Conservation (phyloP, 2,888 invertebrate genomes). For the Plagodis dolabraria region DNA sequence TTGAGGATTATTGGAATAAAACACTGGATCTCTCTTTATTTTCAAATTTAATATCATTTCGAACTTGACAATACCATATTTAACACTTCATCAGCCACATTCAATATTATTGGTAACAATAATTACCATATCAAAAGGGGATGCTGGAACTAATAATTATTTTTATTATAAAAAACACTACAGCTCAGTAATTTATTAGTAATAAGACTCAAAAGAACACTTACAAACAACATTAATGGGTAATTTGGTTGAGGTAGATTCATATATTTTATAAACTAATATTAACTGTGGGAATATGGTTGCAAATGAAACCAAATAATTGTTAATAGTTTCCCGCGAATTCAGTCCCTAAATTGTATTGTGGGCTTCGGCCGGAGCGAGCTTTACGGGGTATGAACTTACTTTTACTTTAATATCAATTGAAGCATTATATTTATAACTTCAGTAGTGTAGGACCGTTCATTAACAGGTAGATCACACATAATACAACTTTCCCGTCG, state of each 20-base stretch:
- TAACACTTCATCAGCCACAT: conserved; percentile 68
- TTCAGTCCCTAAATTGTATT: not conserved
- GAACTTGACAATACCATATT: conserved; percentile 68
- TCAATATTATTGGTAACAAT: conserved; percentile 81
- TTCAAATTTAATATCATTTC: conserved; percentile 74
- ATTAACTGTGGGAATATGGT: conserved; percentile 50
- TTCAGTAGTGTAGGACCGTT: no score
- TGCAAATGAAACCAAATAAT: not conserved
- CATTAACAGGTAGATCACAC: no score
- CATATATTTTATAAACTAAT: conserved; percentile 63
- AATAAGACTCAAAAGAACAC: conserved; percentile 82
- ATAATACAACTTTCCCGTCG: no score
- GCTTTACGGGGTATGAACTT: no score
- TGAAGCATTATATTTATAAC: no score
- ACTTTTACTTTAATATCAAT: no score
- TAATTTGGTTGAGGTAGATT: conserved; percentile 84
- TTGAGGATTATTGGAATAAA: conserved; percentile 44
- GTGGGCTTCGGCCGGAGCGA: not conserved
- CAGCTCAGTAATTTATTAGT: conserved; percentile 74
- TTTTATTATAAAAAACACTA: conserved; percentile 79
- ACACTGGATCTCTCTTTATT: conserved; percentile 49
- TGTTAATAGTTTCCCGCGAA: not conserved
- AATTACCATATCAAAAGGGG: conserved; percentile 83
- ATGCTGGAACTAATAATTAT: conserved; percentile 73
- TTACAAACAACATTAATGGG: conserved; percentile 81